Evolutionary conservation across 2,888 invertebrate species (phyloP), one percentile per base, ranked within the genome.

Genomic region (Brachypterus glaber): DNA sequence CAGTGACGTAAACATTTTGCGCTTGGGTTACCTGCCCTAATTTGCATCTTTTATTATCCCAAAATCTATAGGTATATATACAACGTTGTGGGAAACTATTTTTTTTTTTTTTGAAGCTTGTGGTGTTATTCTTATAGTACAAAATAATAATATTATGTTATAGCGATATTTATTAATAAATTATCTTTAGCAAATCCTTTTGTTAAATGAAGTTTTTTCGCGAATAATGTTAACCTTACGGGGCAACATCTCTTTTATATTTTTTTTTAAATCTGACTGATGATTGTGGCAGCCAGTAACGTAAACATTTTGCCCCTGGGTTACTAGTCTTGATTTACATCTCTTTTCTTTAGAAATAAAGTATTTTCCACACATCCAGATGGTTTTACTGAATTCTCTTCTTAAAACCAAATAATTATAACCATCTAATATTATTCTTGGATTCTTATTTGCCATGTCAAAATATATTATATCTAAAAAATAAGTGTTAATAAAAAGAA

Each of bases 211-310:
- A 27, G 5, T 11, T 27, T 17, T 21, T 17, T 40, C 36, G 33
- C 47, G 40, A 17, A 44, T 36, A 12, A 47, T 47, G 14, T 38
- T 44, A 9, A 44, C 44, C 12, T 35, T 25, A 14, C n/a, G n/a
- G n/a, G n/a, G n/a, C n/a, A n/a, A n/a, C n/a, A n/a, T n/a, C n/a
- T n/a, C n/a, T n/a, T n/a, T n/a, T n/a, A n/a, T n/a, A n/a, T n/a
- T n/a, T n/a, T n/a, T n/a, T n/a, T 35, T 37, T n/a, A 14, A n/a
- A n/a, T n/a, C 27, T 14, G 49, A 42, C 11, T 24, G 38, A 35
- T 54, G 54, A 36, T 50, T 51, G 31, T 54, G 52, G 5, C 13
- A 18, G 3, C 46, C 46, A 5, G 21, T 42, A 11, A 48, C 44
- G 15, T 43, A 40, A 5, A 44, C 37, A 2, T 38, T 35, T n/a